phyloP scores from a whole-genome alignment of 2,113 vertebrate genomes.

The Myodes glareolus region DNA sequence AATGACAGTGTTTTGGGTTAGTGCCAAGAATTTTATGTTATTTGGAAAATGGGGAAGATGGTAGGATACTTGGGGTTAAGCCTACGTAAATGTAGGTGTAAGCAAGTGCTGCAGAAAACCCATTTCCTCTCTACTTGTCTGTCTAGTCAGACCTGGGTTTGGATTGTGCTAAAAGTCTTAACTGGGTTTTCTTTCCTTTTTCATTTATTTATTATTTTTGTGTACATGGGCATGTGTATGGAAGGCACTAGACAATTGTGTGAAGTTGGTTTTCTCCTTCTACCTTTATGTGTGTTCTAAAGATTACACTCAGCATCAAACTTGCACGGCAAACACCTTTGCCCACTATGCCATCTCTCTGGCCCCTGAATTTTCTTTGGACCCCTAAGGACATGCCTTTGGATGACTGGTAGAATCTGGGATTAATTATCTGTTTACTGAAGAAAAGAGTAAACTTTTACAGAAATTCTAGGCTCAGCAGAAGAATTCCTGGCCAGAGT shows the following conservation, averaged over 20 bases:
- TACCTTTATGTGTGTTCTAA: background rate
- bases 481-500: constrained; percentile 93
- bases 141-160: background rate
- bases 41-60: constrained; percentile 19
- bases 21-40: constrained; percentile 29
- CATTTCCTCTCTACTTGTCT: background rate
- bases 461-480: constrained; percentile 89
- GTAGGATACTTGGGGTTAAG: background rate
- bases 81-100: background rate
- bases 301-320: background rate
- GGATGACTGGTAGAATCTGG: background rate
- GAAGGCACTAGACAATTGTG: no score
- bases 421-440: constrained; percentile 19
- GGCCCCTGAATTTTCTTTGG: background rate
- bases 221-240: background rate
- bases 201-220: background rate
- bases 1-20: constrained; percentile 25
- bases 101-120: background rate
- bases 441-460: constrained; percentile 67
- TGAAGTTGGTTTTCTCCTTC: background rate
- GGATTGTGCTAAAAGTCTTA: constrained; percentile 15
- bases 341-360: background rate
- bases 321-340: background rate
- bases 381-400: background rate
- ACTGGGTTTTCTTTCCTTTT: background rate